A percentile compares a stretch with the other conserved stretches of the same genome.
phyloP scores from a whole-genome alignment of 2,113 vertebrate species.

The Spea multiplicata region DNA sequence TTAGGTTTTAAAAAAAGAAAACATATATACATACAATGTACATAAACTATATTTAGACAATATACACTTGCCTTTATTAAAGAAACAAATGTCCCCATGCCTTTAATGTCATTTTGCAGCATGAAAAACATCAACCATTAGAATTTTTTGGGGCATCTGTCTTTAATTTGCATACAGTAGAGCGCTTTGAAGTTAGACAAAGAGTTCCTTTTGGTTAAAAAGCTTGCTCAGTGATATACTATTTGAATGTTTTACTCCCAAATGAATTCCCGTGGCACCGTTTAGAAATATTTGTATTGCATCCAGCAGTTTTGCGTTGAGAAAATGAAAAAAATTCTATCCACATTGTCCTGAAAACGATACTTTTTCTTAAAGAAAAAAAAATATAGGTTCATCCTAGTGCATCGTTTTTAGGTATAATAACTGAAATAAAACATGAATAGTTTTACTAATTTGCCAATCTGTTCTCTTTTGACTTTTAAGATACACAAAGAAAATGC shows the following conservation, averaged over 20 bases:
- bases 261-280: constrained; percentile 16
- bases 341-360: no score
- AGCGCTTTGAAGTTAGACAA: constrained; percentile 37
- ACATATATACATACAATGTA: no score
- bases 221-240: constrained; percentile 17
- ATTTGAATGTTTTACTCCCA: constrained; percentile 5
- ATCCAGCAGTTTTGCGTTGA: constrained; percentile 7
- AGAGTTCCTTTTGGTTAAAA: constrained; percentile 18
- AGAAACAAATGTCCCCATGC: no score
- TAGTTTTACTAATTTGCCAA: no score
- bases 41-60: no score
- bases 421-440: no score
- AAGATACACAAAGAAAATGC: no score
- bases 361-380: not conserved
- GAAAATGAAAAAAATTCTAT: not conserved
- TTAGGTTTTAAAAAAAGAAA: no score
- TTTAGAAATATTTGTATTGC: constrained; percentile 26
- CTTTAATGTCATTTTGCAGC: not conserved
- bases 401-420: no score
- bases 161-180: constrained; percentile 26
- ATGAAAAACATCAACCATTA: constrained; percentile 18
- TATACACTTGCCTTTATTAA: no score
- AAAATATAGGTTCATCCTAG: no score
- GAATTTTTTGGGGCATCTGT: constrained; percentile 26
- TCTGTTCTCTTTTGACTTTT: no score